Conservation (phyloP, 2,888 invertebrate genomes). For the Netelia melanura region DNA sequence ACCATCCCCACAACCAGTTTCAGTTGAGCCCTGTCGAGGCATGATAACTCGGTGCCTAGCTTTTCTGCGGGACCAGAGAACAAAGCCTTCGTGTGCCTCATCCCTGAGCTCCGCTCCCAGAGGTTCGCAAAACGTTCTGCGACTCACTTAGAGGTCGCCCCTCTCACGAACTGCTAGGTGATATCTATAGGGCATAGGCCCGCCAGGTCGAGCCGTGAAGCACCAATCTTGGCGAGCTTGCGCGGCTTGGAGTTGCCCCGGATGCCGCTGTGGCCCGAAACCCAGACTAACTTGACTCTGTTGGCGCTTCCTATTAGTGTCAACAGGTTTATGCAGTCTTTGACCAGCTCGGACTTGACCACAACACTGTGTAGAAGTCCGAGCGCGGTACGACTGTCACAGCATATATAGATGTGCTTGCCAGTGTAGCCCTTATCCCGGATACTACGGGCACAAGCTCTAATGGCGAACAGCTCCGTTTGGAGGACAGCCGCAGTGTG, state of each 20-base stretch:
- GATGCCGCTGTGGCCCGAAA: conserved; percentile 32
- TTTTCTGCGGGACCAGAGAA: conserved; percentile 24
- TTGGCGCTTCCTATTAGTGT: not conserved
- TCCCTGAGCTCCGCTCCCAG: not conserved
- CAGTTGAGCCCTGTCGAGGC: conserved; percentile 14
- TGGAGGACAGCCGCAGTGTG: conserved; percentile 4
- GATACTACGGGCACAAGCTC: not conserved
- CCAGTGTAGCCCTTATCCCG: conserved; percentile 14
- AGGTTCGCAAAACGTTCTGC: conserved; percentile 1
- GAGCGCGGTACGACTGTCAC: conserved; percentile 43
- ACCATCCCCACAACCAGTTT: conserved; percentile 20
- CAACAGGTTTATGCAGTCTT: not conserved
- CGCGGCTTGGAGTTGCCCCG: conserved; percentile 1
- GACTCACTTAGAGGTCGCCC: not conserved
- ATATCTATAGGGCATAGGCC: not conserved
- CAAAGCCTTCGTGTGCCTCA: conserved; percentile 34
- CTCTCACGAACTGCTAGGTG: conserved; percentile 2
- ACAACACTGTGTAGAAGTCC: not conserved
- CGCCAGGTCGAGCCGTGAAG: not conserved
- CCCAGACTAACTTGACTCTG: conserved; percentile 33
- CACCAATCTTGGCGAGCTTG: conserved; percentile 13
- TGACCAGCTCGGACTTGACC: conserved; percentile 1
- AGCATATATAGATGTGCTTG: conserved; percentile 54
- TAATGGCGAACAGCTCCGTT: no score
- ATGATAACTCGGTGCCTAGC: conserved; percentile 13